phyloP scores from a whole-genome alignment of 2,888 invertebrate species.

The Sinodicranocentrus sp. region DNA sequence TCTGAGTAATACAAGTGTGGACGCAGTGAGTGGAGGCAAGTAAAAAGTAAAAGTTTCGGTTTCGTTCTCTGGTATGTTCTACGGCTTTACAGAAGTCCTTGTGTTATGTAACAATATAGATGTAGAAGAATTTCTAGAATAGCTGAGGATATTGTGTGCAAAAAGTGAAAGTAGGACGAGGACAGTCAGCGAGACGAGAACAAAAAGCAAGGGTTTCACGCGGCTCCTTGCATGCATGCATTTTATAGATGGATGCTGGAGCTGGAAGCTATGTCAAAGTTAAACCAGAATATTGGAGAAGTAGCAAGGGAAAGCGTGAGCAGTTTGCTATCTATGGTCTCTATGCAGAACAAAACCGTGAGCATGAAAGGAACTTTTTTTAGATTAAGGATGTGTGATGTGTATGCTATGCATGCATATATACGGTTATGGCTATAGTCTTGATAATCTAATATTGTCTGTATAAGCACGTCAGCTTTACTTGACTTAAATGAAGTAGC shows the following conservation, averaged over 20 bases:
- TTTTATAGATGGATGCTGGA: background rate
- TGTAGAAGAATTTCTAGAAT: too few relatives aligned
- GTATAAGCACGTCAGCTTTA: too few relatives aligned
- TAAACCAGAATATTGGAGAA: background rate
- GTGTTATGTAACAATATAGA: background rate
- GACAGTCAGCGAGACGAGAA: conserved; percentile 17
- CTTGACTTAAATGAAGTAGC: too few relatives aligned
- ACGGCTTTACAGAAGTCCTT: background rate
- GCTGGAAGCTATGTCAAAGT: conserved; percentile 24
- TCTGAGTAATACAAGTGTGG: background rate
- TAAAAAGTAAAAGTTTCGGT: too few relatives aligned
- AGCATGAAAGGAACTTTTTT: too few relatives aligned
- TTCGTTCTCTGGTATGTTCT: too few relatives aligned
- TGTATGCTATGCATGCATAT: too few relatives aligned
- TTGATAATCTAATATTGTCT: too few relatives aligned
- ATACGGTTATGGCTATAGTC: too few relatives aligned
- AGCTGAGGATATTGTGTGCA: conserved; percentile 30
- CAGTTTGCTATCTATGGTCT: background rate
- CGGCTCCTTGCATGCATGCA: background rate
- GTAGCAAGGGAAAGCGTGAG: background rate
- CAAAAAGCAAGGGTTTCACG: conserved; percentile 3
- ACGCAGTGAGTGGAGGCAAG: too few relatives aligned
- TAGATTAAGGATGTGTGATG: too few relatives aligned
- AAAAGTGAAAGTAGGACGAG: conserved; percentile 54
- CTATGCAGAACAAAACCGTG: too few relatives aligned